These are phyloP conservation scores for Alces alces DNA, from an alignment of 2,113 vertebrate genomes.

Conservation along the genomic window DNA sequence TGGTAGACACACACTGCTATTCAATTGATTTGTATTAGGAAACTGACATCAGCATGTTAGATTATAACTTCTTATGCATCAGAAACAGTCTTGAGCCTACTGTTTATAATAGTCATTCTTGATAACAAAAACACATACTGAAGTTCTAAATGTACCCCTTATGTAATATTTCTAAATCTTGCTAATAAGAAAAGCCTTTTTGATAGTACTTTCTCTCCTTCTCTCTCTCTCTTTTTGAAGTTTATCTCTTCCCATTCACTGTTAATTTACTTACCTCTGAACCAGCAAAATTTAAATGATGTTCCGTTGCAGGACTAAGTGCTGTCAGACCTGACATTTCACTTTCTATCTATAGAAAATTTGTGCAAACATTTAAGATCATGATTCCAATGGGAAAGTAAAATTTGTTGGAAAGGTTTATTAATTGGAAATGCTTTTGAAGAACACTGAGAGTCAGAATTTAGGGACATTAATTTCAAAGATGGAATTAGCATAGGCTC, in stretches of 20 bases:
- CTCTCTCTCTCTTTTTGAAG: neutral
- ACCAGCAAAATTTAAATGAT: neutral
- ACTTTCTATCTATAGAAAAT: conserved; percentile 15
- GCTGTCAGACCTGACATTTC: neutral
- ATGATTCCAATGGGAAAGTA: neutral
- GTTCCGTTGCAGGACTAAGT: neutral
- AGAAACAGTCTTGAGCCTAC: neutral
- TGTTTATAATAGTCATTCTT: neutral
- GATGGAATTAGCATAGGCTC: neutral
- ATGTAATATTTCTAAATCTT: neutral
- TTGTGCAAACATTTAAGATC: neutral
- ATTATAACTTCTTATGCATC: neutral
- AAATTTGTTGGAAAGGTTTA: neutral
- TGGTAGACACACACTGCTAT: neutral
- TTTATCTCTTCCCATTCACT: neutral
- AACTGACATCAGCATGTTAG: neutral
- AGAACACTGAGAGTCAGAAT: neutral
- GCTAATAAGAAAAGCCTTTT: neutral
- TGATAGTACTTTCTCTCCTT: neutral
- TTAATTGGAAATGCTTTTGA: neutral
- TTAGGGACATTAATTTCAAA: neutral
- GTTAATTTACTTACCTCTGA: conserved; percentile 16
- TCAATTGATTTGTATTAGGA: neutral
- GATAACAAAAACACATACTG: neutral
- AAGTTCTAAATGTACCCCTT: neutral